Evolutionary conservation across 1,140 invertebrate genomes (phyloP).

Genomic region (Anastatus disparis): DNA sequence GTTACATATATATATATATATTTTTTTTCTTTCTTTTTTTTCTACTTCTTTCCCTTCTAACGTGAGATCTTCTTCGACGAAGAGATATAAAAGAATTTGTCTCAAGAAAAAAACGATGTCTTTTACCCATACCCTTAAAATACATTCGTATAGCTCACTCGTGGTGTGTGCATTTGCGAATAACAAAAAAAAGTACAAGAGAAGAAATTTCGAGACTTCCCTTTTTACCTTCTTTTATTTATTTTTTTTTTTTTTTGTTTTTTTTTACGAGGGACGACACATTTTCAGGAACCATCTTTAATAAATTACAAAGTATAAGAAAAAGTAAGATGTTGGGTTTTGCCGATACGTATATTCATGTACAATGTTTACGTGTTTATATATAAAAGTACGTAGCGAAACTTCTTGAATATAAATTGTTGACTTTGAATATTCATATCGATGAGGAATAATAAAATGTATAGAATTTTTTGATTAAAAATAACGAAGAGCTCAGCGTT

Average conservation of each 20-base stretch:
- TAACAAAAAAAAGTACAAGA: neutral
- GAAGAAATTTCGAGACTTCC: constrained; percentile 6
- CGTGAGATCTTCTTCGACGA: constrained; percentile 23
- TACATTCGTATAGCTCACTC: neutral
- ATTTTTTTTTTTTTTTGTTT: neutral
- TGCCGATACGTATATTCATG: too few relatives aligned
- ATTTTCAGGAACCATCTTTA: constrained; percentile 23
- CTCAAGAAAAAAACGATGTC: constrained; percentile 35
- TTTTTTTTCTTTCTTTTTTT: neutral
- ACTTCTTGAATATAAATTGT: constrained; percentile 19
- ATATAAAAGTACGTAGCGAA: neutral
- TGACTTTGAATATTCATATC: constrained; percentile 24
- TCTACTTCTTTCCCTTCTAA: too few relatives aligned
- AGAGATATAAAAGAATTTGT: constrained; percentile 36
- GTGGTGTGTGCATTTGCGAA: neutral
- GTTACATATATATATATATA: too few relatives aligned
- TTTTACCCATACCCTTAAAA: neutral
- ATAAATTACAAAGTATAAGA: constrained; percentile 34
- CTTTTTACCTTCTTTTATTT: too few relatives aligned
- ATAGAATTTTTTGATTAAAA: constrained; percentile 35
- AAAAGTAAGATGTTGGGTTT: neutral
- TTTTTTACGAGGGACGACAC: constrained; percentile 12
- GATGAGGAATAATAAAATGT: constrained; percentile 29
- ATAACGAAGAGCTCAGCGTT: neutral
- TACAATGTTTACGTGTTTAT: neutral